Conservation (phyloP, 2,888 invertebrate genomes). For the Platypus cylindrus region DNA sequence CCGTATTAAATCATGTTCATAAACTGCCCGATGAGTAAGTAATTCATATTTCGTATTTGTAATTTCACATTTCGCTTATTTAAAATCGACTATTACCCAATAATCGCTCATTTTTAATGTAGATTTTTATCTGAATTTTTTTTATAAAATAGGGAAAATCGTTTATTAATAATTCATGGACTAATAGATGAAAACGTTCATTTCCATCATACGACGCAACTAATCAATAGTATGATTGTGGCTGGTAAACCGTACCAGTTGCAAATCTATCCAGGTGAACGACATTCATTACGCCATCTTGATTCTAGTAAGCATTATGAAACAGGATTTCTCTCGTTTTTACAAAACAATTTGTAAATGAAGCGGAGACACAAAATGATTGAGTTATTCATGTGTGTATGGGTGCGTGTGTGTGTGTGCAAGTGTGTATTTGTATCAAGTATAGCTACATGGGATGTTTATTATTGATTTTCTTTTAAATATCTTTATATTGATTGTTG, state of each 20-base stretch:
- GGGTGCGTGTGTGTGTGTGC: too few species aligned
- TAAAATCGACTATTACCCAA: too few species aligned
- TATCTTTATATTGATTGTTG: too few species aligned
- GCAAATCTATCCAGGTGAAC: slow-evolving; percentile 91
- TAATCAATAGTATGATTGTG: slow-evolving; percentile 79
- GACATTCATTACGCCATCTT: slow-evolving; percentile 87
- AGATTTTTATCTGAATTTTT: not conserved
- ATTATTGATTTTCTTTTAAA: too few species aligned
- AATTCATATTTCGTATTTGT: slow-evolving; percentile 2
- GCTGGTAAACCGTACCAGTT: slow-evolving; percentile 94
- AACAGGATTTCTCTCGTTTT: slow-evolving; percentile 81
- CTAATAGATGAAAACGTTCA: slow-evolving; percentile 98
- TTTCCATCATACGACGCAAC: slow-evolving; percentile 86
- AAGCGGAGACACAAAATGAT: too few species aligned
- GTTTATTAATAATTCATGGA: slow-evolving; percentile 91
- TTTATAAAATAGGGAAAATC: slow-evolving; percentile 61
- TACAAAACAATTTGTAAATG: slow-evolving; percentile 63
- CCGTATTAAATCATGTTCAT: slow-evolving; percentile 71
- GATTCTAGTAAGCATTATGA: slow-evolving; percentile 96
- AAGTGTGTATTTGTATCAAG: too few species aligned
- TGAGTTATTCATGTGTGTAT: too few species aligned
- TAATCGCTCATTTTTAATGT: not conserved
- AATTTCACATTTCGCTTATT: not conserved
- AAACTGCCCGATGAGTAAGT: slow-evolving; percentile 85
- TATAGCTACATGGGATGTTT: too few species aligned